Base-by-base conservation (phyloP, 2,888 invertebrate species). In the Bedellia somnulentella region DNA sequence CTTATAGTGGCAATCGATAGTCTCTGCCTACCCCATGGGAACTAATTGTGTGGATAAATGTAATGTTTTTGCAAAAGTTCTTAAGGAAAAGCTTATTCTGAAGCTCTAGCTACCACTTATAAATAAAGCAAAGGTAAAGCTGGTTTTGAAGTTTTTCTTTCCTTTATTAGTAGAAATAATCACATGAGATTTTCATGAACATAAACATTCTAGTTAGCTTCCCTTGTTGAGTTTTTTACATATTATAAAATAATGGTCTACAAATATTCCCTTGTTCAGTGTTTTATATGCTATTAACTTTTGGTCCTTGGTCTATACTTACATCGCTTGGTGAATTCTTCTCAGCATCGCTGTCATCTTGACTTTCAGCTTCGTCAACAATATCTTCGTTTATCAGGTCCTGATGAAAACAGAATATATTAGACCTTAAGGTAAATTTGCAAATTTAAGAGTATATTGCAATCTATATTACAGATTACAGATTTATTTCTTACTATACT, bases 371-470 rank as follows among this genome's bases (percentile, higher is more conserved):
- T 38, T 86, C 86, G 40, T 86, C 86, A 1, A 84, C 73, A 1
- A 86, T 70, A 47, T 87, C 87, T 33, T 86, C 86, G 42, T 83
- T 81, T 21, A 85, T 73, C 37, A 83, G 73, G 44, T 83, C 83
- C 57, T 83, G 78, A 0, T 25, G 22, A n/a, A n/a, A n/a, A n/a
- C n/a, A n/a, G n/a, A n/a, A n/a, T n/a, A n/a, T n/a, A n/a, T n/a
- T n/a, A n/a, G n/a, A n/a, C n/a, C n/a, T n/a, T n/a, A n/a, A n/a
- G n/a, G n/a, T n/a, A 38, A 40, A 13, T 28, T 56, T 52, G 56
- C 60, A 30, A 11, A 27, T 21, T 22, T 18, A 27, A 15, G 5
- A 15, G 13, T 30, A 25, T 17, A 24, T 24, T 15, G 14, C 14
- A 12, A 13, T 12, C 25, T 15, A 9, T 28, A 8, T n/a, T n/a